These are phyloP conservation scores for Zosterops pallidus DNA, from an alignment of 2,113 vertebrate species.

Conservation along the genomic window DNA sequence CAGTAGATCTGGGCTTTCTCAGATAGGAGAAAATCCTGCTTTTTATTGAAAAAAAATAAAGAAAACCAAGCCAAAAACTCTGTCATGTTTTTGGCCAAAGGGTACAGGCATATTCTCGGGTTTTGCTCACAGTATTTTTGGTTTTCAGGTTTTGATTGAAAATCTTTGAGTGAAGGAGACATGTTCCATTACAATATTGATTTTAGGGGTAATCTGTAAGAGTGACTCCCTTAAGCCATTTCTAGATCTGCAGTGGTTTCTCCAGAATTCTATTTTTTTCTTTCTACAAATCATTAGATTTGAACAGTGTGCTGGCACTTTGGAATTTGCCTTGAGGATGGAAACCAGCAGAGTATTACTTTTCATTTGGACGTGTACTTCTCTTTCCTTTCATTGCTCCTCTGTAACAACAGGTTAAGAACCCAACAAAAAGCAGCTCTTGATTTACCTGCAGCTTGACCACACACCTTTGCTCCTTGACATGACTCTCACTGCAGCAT, in stretches of 20 bases:
- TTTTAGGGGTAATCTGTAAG: conserved; percentile 14
- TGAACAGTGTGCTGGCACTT: not conserved
- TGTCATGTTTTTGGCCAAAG: not conserved
- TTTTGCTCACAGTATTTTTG: conserved; percentile 8
- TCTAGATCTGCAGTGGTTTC: conserved; percentile 11
- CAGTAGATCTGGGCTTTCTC: not conserved
- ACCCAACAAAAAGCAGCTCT: not conserved
- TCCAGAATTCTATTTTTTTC: not conserved
- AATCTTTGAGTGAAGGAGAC: conserved; percentile 12
- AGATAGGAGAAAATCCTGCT: not conserved
- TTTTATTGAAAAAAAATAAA: not conserved
- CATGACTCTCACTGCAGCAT: not conserved
- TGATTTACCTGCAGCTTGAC: not conserved
- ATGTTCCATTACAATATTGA: conserved; percentile 8
- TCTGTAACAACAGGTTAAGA: not conserved
- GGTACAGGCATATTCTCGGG: not conserved
- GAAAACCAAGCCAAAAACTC: not conserved
- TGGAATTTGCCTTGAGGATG: not conserved
- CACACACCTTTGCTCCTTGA: not conserved
- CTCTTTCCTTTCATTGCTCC: conserved; percentile 4
- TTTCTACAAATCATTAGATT: conserved; percentile 30
- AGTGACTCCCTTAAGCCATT: conserved; percentile 18
- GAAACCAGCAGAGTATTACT: not conserved
- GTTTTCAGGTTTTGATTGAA: conserved; percentile 16
- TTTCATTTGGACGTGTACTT: conserved; percentile 19